phyloP scores from a whole-genome alignment of 2,888 invertebrate species.

The Amiota minor region DNA sequence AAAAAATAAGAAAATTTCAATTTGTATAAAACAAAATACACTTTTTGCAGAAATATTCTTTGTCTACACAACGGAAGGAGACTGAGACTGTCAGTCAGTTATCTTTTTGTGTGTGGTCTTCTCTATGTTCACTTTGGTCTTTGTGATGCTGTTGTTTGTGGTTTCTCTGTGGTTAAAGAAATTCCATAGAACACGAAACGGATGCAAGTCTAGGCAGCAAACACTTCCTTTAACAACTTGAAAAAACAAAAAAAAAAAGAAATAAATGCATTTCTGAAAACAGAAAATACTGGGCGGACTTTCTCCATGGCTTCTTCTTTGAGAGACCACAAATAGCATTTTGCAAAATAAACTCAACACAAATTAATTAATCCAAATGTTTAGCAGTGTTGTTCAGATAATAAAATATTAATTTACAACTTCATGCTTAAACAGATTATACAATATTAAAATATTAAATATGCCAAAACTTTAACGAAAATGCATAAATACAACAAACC shows the following conservation, averaged over 20 bases:
- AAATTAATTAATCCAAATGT: conserved; percentile 13
- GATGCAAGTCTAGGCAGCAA: background rate
- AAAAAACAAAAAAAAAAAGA: background rate
- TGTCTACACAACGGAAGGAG: background rate
- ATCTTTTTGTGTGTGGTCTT: conserved; percentile 22
- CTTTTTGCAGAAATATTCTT: conserved; percentile 30
- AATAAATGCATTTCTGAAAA: conserved; percentile 2
- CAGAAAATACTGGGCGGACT: conserved; percentile 6
- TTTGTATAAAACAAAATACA: conserved; percentile 45
- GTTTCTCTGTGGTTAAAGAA: conserved; percentile 1
- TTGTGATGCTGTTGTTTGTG: conserved; percentile 13
- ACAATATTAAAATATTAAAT: background rate
- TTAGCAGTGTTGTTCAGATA: background rate
- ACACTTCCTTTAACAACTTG: conserved; percentile 15
- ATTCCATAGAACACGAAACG: conserved; percentile 12
- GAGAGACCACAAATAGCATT: too few species aligned
- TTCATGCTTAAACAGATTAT: background rate
- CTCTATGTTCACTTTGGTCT: background rate
- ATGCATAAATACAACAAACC: conserved; percentile 25
- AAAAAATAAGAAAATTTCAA: conserved; percentile 44
- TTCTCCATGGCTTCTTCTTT: background rate
- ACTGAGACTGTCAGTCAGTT: conserved; percentile 11
- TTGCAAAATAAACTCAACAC: background rate
- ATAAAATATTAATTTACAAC: background rate
- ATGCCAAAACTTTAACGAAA: conserved; percentile 7